Percentiles rank a stretch among this genome's conserved stretches.
Conservation (phyloP, 2,113 vertebrate genomes). For the Lipotes vexillifer region DNA sequence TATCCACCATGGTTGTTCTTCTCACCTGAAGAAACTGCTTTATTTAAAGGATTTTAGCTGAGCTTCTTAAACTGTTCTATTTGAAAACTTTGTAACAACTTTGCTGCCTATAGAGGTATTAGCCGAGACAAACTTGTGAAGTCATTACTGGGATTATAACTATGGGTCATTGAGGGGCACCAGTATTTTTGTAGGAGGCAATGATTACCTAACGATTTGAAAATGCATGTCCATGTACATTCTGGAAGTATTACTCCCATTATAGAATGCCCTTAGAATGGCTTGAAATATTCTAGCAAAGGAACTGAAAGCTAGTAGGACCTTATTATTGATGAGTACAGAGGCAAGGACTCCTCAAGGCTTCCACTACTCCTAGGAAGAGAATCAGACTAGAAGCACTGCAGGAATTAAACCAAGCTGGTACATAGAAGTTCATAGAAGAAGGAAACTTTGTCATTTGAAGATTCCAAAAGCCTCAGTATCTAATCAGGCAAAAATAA, state of each 20-base stretch:
- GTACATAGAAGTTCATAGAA: background rate
- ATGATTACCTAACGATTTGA: background rate
- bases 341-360: background rate
- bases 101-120: background rate
- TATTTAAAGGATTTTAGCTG: background rate
- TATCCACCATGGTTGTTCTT: background rate
- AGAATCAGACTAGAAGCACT: background rate
- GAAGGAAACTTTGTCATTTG: background rate
- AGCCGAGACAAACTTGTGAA: background rate
- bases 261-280: background rate
- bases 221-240: background rate
- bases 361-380: background rate
- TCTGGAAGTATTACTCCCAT: background rate
- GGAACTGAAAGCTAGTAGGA: background rate
- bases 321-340: background rate
- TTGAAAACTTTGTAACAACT: background rate
- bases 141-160: background rate
- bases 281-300: background rate
- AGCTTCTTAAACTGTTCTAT: background rate
- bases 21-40: background rate
- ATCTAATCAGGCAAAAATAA: background rate
- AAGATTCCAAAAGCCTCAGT: background rate
- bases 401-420: background rate
- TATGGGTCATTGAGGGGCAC: accelerated
- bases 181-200: background rate